These are phyloP conservation scores for Sebastes diploproa DNA, from an alignment of 2,797 vertebrate species.

Conservation along the genomic window DNA sequence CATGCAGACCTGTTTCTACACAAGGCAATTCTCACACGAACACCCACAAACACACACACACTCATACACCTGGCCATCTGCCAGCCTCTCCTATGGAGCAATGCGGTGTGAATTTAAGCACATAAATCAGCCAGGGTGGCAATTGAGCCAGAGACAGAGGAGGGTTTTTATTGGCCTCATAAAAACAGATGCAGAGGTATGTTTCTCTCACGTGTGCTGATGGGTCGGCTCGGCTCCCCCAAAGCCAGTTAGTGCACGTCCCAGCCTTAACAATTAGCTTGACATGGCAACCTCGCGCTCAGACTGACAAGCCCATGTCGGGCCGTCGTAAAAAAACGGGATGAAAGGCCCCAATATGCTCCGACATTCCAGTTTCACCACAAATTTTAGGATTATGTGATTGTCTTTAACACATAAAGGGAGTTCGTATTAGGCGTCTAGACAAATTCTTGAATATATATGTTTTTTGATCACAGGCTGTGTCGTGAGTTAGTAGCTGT, in stretches of 20 bases:
- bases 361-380: conserved; percentile 60
- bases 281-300: conserved; percentile 51
- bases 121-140: conserved; percentile 83
- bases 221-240: conserved; percentile 51
- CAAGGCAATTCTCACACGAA: conserved; percentile 40
- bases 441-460: conserved; percentile 54
- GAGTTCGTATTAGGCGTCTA: conserved; percentile 51
- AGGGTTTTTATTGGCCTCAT: conserved; percentile 80
- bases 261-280: conserved; percentile 73
- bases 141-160: conserved; percentile 77
- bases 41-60: conserved; percentile 24
- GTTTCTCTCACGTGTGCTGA: conserved; percentile 77
- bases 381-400: conserved; percentile 46
- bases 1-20: conserved; percentile 53
- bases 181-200: conserved; percentile 82
- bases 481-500: conserved; percentile 34
- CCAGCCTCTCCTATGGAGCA: conserved; percentile 75
- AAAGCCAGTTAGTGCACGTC: conserved; percentile 75
- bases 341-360: conserved; percentile 34
- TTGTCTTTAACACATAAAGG: conserved; percentile 34
- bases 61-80: conserved; percentile 75
- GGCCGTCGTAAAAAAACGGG: conserved; percentile 39
- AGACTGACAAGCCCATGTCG: conserved; percentile 24
- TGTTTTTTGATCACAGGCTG: conserved; percentile 40
- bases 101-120: conserved; percentile 70